Evolutionary conservation across 2,888 invertebrate genomes (phyloP).

Genomic region (Drosophila aldrichi): DNA sequence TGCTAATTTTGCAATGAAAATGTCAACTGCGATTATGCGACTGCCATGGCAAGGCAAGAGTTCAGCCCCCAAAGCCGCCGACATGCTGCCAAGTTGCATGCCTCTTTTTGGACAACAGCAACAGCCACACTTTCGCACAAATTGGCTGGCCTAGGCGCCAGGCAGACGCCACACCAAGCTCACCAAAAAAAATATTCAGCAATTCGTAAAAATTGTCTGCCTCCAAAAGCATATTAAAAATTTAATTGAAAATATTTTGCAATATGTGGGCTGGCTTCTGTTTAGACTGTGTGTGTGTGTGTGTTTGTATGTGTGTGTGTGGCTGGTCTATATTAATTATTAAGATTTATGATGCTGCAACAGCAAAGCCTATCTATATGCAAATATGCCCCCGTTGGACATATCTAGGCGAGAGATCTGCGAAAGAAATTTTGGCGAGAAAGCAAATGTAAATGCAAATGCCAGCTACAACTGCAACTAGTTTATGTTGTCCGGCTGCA

Average conservation of each 20-base stretch:
- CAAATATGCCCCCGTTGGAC: conserved; percentile 51
- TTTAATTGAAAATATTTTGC: conserved; percentile 64
- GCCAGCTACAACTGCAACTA: neutral
- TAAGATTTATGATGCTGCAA: conserved; percentile 59
- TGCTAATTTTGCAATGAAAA: conserved; percentile 75
- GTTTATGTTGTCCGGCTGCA: conserved; percentile 22
- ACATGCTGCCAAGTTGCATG: conserved; percentile 48
- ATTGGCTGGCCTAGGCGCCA: conserved; percentile 67
- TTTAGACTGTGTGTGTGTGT: conserved; percentile 11
- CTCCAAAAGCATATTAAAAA: conserved; percentile 59
- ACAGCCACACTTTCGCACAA: conserved; percentile 46
- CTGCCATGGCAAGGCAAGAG: conserved; percentile 34
- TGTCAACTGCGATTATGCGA: conserved; percentile 71
- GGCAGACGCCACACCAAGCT: conserved; percentile 58
- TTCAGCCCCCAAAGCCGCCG: conserved; percentile 33
- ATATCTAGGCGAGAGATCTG: conserved; percentile 20
- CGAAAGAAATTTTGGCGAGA: conserved; percentile 29
- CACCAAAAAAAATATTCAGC: conserved; percentile 6
- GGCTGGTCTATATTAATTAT: conserved; percentile 61
- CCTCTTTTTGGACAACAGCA: conserved; percentile 42
- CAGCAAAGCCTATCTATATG: conserved; percentile 59
- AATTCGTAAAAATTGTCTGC: conserved; percentile 40
- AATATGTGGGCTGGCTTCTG: conserved; percentile 47
- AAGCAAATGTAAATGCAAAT: conserved; percentile 17
- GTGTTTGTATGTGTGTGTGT: conserved; percentile 7